phyloP scores from a whole-genome alignment of 2,797 vertebrate species.

The Platyrinchus mystaceus region DNA sequence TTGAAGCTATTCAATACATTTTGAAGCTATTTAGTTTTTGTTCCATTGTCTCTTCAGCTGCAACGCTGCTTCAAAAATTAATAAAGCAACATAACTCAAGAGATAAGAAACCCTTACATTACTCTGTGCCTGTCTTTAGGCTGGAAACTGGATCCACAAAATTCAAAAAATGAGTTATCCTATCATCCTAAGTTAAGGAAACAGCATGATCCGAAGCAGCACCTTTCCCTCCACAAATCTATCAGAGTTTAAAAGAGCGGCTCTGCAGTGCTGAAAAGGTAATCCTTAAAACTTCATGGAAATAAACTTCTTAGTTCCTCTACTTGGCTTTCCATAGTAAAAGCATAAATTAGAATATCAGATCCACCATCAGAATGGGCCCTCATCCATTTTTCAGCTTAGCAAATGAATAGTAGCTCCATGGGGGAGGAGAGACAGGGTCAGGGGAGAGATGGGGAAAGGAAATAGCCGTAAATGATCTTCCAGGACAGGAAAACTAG shows the following conservation, averaged over 20 bases:
- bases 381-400: background rate
- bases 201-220: background rate
- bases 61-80: background rate
- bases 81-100: background rate
- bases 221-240: background rate
- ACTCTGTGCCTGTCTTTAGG: background rate
- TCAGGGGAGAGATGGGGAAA: background rate
- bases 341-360: constrained; percentile 2
- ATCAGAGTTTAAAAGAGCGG: background rate
- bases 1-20: background rate
- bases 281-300: background rate
- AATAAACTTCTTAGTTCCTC: background rate
- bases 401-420: background rate
- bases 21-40: background rate
- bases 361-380: background rate
- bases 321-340: background rate
- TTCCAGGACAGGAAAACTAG: background rate
- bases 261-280: background rate
- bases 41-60: background rate
- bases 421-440: background rate
- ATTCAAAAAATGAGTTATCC: background rate
- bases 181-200: background rate
- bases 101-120: background rate
- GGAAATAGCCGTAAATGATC: background rate
- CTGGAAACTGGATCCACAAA: background rate